A percentile compares a stretch with the other conserved stretches of the same genome.
These are phyloP conservation scores for Epinotia ramella DNA, from an alignment of 2,888 invertebrate genomes.

Conservation along the genomic window DNA sequence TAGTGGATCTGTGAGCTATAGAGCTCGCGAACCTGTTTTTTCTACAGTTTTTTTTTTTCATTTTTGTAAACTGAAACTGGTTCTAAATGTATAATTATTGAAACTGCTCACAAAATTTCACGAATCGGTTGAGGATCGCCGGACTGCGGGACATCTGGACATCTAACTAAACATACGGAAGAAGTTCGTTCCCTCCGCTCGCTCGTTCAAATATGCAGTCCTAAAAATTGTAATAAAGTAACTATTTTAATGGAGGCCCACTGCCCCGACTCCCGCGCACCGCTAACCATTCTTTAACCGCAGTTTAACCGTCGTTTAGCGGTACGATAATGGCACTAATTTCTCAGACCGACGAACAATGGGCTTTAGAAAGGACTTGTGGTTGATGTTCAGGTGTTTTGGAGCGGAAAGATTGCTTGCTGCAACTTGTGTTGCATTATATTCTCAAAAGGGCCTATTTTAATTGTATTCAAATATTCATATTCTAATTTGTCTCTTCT, in stretches of 20 bases:
- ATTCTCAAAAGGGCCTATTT: not conserved
- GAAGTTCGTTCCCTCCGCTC: too few relatives aligned
- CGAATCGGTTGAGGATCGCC: too few relatives aligned
- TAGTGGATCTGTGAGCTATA: too few relatives aligned
- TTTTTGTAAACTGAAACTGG: too few relatives aligned
- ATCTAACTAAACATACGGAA: too few relatives aligned
- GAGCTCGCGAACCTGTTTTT: too few relatives aligned
- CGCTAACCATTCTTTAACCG: slow-evolving; percentile 24
- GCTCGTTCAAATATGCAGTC: not conserved
- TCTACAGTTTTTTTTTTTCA: too few relatives aligned
- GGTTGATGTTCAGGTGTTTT: slow-evolving; percentile 11
- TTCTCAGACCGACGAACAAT: slow-evolving; percentile 19
- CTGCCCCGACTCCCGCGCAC: not conserved
- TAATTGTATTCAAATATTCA: too few relatives aligned
- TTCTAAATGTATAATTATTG: too few relatives aligned
- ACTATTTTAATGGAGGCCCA: not conserved
- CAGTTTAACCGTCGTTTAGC: slow-evolving; percentile 33
- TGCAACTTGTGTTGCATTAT: not conserved
- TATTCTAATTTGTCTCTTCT: too few relatives aligned
- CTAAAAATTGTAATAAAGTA: not conserved
- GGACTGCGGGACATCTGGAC: too few relatives aligned
- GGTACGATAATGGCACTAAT: slow-evolving; percentile 21
- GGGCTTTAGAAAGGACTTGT: slow-evolving; percentile 16
- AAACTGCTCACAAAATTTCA: too few relatives aligned
- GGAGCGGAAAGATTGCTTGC: slow-evolving; percentile 28